These are phyloP conservation scores for Andrena dorsata DNA, from an alignment of 2,888 invertebrate genomes.

Conservation along the genomic window DNA sequence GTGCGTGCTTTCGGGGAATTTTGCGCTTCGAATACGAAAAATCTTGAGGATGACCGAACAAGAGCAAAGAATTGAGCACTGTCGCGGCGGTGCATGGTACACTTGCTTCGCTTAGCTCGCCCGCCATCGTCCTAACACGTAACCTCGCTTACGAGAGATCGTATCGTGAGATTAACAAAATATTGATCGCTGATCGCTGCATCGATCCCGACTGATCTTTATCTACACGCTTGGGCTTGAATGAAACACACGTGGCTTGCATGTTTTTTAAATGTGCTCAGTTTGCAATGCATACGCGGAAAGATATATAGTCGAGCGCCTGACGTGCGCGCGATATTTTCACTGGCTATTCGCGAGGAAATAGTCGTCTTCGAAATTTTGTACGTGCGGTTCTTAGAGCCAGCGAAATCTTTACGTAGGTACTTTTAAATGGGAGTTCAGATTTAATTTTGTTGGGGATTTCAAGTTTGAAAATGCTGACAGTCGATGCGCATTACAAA, in stretches of 20 bases:
- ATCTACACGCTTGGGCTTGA: constrained; percentile 26
- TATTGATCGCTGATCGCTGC: constrained; percentile 27
- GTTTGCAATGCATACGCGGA: constrained; percentile 15
- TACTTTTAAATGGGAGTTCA: too few species aligned
- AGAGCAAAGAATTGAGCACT: constrained; percentile 10
- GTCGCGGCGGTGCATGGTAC: constrained; percentile 49
- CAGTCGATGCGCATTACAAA: background rate
- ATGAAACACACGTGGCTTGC: constrained; percentile 47
- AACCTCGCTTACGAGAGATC: constrained; percentile 4
- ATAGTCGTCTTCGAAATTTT: too few species aligned
- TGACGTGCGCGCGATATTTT: background rate
- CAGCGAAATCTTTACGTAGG: too few species aligned
- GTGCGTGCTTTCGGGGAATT: constrained; percentile 62
- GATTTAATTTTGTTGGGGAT: too few species aligned
- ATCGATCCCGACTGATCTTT: constrained; percentile 46
- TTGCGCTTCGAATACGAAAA: constrained; percentile 38
- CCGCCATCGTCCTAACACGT: constrained; percentile 42
- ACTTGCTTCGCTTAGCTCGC: constrained; percentile 45
- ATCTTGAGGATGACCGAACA: constrained; percentile 28
- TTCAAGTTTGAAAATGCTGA: too few species aligned
- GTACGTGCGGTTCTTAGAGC: too few species aligned
- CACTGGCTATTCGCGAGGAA: too few species aligned
- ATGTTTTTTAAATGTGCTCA: constrained; percentile 36
- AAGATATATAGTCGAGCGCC: constrained; percentile 27
- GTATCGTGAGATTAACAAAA: background rate